These are phyloP conservation scores for Drosophila yooni DNA, from an alignment of 2,888 invertebrate genomes.

Conservation along the genomic window DNA sequence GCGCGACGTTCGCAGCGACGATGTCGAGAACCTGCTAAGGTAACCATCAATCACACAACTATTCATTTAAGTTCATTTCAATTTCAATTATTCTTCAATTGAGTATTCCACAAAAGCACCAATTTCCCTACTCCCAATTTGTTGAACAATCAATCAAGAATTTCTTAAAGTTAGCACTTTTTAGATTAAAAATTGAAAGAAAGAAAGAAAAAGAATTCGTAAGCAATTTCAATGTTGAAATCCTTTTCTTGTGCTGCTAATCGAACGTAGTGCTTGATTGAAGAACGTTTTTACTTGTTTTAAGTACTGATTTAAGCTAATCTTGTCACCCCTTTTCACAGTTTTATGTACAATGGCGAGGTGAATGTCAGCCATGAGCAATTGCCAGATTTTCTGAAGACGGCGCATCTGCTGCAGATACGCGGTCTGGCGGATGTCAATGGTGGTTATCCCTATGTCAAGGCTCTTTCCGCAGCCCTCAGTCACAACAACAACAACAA, in stretches of 20 bases:
- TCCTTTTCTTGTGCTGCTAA: rapidly evolving
- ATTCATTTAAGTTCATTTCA: not conserved
- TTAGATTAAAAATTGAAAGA: not conserved
- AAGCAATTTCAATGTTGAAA: not conserved
- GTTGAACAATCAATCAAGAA: not conserved
- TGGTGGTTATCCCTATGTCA: slow-evolving; percentile 75
- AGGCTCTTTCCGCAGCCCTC: slow-evolving; percentile 69
- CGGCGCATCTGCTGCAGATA: slow-evolving; percentile 94
- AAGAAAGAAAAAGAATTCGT: not conserved
- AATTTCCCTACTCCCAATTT: not conserved
- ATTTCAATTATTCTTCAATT: not conserved
- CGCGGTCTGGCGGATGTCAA: slow-evolving; percentile 93
- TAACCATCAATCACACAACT: slow-evolving; percentile 71
- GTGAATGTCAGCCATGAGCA: slow-evolving; percentile 95
- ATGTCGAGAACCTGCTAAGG: slow-evolving; percentile 94
- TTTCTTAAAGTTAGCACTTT: not conserved
- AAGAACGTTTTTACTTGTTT: not conserved
- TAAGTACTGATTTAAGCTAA: not conserved
- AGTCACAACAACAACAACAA: slow-evolving; percentile 67
- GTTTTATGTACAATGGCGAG: slow-evolving; percentile 97
- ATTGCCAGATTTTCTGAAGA: slow-evolving; percentile 93
- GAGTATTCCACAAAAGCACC: not conserved
- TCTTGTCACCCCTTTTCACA: slow-evolving; percentile 74
- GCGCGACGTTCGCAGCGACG: slow-evolving; percentile 93
- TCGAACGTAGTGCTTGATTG: rapidly evolving